These are phyloP conservation scores for Coleophora flavipennella DNA, from an alignment of 2,888 invertebrate species.

Conservation along the genomic window DNA sequence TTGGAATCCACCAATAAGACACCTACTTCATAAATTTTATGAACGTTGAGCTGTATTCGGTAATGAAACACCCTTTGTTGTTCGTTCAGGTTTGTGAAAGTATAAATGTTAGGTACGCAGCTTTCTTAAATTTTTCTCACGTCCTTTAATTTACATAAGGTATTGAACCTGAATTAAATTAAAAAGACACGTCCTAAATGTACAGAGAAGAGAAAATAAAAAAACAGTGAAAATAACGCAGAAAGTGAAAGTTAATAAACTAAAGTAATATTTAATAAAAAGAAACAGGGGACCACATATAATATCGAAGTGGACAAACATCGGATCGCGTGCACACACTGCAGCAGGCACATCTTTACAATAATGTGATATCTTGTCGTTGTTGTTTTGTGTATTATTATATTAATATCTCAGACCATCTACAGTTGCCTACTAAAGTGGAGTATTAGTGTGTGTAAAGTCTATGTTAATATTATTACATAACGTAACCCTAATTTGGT, in stretches of 20 bases:
- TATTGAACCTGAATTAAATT: background rate
- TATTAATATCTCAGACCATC: background rate
- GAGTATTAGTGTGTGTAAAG: constrained; percentile 37
- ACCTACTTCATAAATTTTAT: constrained; percentile 20
- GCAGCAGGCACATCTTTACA: constrained; percentile 63
- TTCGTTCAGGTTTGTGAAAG: constrained; percentile 39
- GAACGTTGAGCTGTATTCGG: constrained; percentile 31
- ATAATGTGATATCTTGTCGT: constrained; percentile 31
- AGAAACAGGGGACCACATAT: constrained; percentile 66
- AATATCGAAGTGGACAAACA: constrained; percentile 66
- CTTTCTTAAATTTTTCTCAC: constrained; percentile 1
- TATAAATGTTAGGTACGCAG: constrained; percentile 29
- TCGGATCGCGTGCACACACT: constrained; percentile 67
- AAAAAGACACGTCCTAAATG: constrained; percentile 23
- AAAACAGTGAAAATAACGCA: constrained; percentile 49
- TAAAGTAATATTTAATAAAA: constrained; percentile 37
- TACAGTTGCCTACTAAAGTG: constrained; percentile 28
- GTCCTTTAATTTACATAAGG: background rate
- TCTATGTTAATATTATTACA: constrained; percentile 45
- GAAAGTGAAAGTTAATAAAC: constrained; percentile 48
- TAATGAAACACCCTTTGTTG: constrained; percentile 38
- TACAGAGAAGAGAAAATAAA: constrained; percentile 36
- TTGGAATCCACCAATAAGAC: constrained; percentile 31
- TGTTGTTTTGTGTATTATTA: constrained; percentile 41
- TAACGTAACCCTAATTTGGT: constrained; percentile 32